Percentiles rank a stretch among this genome's conserved stretches.
Evolutionary conservation across 2,113 vertebrate species (phyloP).

Genomic region (Pluvianellus socialis): DNA sequence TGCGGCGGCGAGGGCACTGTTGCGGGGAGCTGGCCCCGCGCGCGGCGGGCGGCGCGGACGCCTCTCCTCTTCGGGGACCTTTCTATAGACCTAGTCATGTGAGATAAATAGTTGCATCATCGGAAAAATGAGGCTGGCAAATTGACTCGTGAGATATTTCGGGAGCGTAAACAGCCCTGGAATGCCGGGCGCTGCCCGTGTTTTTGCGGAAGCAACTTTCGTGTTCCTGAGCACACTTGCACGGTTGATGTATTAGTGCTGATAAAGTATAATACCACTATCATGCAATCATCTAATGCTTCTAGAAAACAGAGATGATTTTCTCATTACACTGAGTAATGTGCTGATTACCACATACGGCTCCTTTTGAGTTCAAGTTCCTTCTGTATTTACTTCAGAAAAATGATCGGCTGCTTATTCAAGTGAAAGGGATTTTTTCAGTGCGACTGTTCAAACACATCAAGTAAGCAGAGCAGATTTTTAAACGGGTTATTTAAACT

Average conservation of each 20-base stretch:
- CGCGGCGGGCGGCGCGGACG: neutral
- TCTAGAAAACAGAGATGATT: constrained; percentile 37
- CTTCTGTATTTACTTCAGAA: constrained; percentile 7
- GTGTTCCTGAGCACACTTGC: neutral
- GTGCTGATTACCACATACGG: constrained; percentile 28
- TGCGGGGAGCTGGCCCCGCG: constrained; percentile 52
- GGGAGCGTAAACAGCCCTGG: constrained; percentile 44
- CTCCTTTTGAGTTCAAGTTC: constrained; percentile 34
- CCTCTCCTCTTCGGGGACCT: constrained; percentile 63
- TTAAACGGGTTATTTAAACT: neutral
- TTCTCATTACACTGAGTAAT: constrained; percentile 49
- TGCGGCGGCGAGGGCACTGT: constrained; percentile 49
- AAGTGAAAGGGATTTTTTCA: constrained; percentile 5
- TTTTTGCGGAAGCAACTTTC: neutral
- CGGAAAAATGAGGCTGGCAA: constrained; percentile 70
- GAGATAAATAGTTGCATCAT: constrained; percentile 81
- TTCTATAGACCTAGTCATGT: constrained; percentile 80
- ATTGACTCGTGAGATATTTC: constrained; percentile 68
- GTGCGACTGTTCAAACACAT: neutral
- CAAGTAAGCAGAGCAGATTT: neutral
- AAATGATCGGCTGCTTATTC: constrained; percentile 31
- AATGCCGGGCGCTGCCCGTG: neutral
- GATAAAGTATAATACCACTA: constrained; percentile 17
- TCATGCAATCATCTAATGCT: constrained; percentile 7
- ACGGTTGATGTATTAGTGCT: neutral